Evolutionary conservation across 2,888 invertebrate genomes (phyloP).

Genomic region (Hydroisotoma schaefferi): DNA sequence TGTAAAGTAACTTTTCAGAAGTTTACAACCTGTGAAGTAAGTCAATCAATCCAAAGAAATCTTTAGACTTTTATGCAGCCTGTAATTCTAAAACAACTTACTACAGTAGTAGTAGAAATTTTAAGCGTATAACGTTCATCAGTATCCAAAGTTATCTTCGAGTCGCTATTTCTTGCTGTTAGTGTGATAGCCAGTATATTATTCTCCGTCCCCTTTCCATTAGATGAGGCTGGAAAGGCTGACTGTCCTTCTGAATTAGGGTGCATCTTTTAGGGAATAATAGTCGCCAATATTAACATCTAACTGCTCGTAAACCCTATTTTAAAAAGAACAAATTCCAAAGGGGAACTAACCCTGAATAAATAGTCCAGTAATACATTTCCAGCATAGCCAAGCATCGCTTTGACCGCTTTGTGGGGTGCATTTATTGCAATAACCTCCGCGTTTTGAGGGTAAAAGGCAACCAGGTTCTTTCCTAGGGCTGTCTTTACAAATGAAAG

Average conservation of each 20-base stretch:
- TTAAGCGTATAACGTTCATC: slow-evolving; percentile 45
- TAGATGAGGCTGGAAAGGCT: slow-evolving; percentile 29
- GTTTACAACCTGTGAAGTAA: too few species aligned
- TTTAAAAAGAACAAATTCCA: too few species aligned
- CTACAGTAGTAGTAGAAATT: slow-evolving; percentile 38
- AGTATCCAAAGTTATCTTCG: slow-evolving; percentile 40
- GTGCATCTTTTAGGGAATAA: slow-evolving; percentile 34
- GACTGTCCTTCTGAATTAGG: slow-evolving; percentile 46
- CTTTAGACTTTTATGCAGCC: too few species aligned
- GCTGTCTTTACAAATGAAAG: slow-evolving; percentile 25
- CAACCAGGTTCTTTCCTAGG: slow-evolving; percentile 27
- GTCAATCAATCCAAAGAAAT: too few species aligned
- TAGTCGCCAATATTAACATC: not conserved
- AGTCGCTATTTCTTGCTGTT: slow-evolving; percentile 37
- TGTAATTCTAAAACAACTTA: too few species aligned
- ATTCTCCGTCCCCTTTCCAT: slow-evolving; percentile 39
- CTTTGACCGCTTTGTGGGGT: slow-evolving; percentile 44
- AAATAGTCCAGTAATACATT: slow-evolving; percentile 47
- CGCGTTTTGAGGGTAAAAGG: slow-evolving; percentile 47
- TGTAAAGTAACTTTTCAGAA: too few species aligned
- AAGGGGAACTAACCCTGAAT: slow-evolving; percentile 46
- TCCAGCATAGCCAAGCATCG: slow-evolving; percentile 48
- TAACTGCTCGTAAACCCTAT: not conserved
- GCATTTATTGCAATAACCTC: slow-evolving; percentile 44
- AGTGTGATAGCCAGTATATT: slow-evolving; percentile 42